Evolutionary conservation across 1,140 invertebrate species (phyloP).

Genomic region (Cotesia vestalis): DNA sequence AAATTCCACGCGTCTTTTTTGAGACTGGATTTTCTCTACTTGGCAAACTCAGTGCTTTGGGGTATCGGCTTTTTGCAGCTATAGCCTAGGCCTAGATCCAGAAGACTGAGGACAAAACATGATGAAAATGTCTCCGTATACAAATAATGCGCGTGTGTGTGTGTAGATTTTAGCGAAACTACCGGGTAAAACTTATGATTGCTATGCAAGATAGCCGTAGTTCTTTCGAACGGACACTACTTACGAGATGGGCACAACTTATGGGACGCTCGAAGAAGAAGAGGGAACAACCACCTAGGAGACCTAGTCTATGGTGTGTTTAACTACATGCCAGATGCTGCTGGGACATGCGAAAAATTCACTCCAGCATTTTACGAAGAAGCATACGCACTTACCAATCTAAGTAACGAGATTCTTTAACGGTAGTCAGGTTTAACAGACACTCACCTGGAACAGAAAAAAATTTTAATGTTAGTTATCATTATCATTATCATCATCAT

Average conservation of each 20-base stretch:
- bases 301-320: too few species aligned
- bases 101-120: constrained; percentile 25
- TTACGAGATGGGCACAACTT: too few species aligned
- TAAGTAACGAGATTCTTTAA: constrained; percentile 28
- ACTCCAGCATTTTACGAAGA: constrained; percentile 32
- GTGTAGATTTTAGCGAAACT: constrained; percentile 22
- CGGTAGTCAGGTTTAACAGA: constrained; percentile 24
- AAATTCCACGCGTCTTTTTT: too few species aligned
- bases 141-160: constrained; percentile 1
- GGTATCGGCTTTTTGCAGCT: not conserved
- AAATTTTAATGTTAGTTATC: constrained; percentile 18
- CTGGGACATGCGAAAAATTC: constrained; percentile 33
- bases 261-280: too few species aligned
- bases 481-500: not conserved
- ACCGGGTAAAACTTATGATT: constrained; percentile 8
- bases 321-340: constrained; percentile 16
- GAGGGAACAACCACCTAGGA: not conserved
- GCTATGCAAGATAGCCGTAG: constrained; percentile 8
- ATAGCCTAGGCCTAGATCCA: too few species aligned
- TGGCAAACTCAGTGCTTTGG: constrained; percentile 3
- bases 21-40: too few species aligned
- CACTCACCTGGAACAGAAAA: constrained; percentile 41
- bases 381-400: constrained; percentile 29
- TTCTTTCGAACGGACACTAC: not conserved
- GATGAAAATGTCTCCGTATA: constrained; percentile 40